Conservation (phyloP, 37 sponge, comb jelly and placozoan genomes). For the Chondrilla cf. caribensis region DNA sequence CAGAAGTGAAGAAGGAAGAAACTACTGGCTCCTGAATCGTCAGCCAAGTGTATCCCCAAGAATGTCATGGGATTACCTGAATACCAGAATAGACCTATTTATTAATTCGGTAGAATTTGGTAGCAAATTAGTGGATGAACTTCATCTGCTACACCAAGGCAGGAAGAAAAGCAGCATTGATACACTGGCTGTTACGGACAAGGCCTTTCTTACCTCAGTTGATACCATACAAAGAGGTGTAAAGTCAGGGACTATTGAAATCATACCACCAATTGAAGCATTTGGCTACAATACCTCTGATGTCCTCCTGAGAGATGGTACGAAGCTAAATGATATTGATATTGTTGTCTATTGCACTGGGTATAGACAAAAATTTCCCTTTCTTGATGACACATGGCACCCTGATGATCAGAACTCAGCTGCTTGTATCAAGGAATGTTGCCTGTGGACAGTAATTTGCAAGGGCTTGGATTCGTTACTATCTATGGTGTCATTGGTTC, state of each 20-base stretch:
- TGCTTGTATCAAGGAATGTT: neutral
- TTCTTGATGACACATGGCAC: neutral
- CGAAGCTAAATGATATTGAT: neutral
- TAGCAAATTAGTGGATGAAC: neutral
- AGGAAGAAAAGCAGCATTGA: neutral
- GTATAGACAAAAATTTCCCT: neutral
- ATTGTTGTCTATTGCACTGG: neutral
- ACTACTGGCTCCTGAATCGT: neutral
- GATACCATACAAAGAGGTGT: neutral
- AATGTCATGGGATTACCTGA: neutral
- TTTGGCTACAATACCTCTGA: neutral
- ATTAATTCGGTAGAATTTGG: neutral
- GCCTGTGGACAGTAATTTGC: no score
- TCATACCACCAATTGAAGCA: neutral
- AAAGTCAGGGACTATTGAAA: neutral
- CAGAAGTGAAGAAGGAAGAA: neutral
- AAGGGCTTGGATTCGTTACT: neutral
- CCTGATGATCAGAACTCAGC: neutral
- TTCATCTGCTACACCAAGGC: neutral
- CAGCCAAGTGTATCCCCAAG: neutral
- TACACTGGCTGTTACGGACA: neutral
- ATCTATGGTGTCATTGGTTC: neutral
- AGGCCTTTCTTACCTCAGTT: no score
- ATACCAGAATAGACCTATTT: neutral
- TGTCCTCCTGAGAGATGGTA: neutral